These are phyloP conservation scores for Heliconius nattereri DNA, from an alignment of 1,140 invertebrate species.

Conservation along the genomic window DNA sequence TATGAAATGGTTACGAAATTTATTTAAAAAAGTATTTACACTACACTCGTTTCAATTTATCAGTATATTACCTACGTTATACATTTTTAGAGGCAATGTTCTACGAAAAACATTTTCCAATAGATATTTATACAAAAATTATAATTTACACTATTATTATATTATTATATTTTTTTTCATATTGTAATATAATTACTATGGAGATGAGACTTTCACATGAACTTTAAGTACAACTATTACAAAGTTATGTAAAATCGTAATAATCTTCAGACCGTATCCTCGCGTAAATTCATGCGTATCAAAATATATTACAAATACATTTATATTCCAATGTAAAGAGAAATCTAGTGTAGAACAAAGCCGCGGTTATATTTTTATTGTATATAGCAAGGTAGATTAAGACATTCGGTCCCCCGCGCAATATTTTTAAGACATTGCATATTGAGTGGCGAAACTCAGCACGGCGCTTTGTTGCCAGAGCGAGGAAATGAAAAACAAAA, in stretches of 20 bases:
- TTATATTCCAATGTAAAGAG: conserved; percentile 41
- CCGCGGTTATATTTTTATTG: background rate
- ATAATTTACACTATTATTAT: conserved; percentile 43
- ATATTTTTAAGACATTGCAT: too few species aligned
- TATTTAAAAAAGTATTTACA: background rate
- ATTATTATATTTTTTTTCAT: conserved; percentile 54
- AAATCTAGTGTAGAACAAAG: conserved; percentile 49
- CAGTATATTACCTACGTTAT: background rate
- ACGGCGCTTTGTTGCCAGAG: too few species aligned
- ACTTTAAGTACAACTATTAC: conserved; percentile 67
- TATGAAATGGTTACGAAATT: background rate
- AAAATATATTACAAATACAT: conserved; percentile 73
- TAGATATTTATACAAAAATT: conserved; percentile 47
- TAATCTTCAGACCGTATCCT: conserved; percentile 36
- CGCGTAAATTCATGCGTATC: conserved; percentile 72
- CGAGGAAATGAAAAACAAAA: too few species aligned
- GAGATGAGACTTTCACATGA: conserved; percentile 48
- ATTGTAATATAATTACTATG: conserved; percentile 40
- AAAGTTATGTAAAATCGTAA: conserved; percentile 45
- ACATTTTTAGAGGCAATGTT: background rate
- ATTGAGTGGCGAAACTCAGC: too few species aligned
- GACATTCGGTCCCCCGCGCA: too few species aligned
- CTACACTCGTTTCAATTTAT: background rate
- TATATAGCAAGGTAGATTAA: too few species aligned
- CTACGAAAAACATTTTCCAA: conserved; percentile 11